phyloP scores from a whole-genome alignment of 1,140 invertebrate genomes.

The Penaeus indicus region DNA sequence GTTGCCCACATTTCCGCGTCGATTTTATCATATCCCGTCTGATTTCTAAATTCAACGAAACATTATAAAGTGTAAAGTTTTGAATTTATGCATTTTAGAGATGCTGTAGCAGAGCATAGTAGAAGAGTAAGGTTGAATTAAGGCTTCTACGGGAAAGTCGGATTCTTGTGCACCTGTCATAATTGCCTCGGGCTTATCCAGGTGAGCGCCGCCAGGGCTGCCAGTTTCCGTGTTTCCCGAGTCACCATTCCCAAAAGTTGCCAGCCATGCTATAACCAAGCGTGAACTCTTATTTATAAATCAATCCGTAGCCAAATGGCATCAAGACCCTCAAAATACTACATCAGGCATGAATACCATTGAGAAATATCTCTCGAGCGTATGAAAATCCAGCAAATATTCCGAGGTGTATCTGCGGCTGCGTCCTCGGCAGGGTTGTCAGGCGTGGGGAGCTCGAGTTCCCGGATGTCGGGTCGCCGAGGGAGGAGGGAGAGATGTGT shows the following conservation, averaged over 20 bases:
- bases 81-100: too few relatives aligned
- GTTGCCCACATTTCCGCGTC: constrained; percentile 28
- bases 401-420: constrained; percentile 23
- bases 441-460: constrained; percentile 46
- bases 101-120: too few relatives aligned
- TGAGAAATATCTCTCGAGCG: too few relatives aligned
- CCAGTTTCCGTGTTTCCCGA: constrained; percentile 56
- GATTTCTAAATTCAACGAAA: too few relatives aligned
- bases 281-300: too few relatives aligned
- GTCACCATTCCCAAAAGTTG: constrained; percentile 47
- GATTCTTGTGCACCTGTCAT: constrained; percentile 54
- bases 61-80: too few relatives aligned
- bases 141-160: constrained; percentile 37
- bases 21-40: neutral
- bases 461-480: constrained; percentile 45
- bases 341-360: too few relatives aligned
- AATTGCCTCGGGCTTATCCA: constrained; percentile 57
- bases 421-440: constrained; percentile 36
- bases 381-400: neutral
- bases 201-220: constrained; percentile 51
- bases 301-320: too few relatives aligned
- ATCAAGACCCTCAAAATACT: too few relatives aligned
- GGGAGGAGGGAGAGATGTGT: constrained; percentile 54
- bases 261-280: neutral
- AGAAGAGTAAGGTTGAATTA: too few relatives aligned